Conservation (phyloP, 2,113 vertebrate genomes). For the Vulpes lagopus region DNA sequence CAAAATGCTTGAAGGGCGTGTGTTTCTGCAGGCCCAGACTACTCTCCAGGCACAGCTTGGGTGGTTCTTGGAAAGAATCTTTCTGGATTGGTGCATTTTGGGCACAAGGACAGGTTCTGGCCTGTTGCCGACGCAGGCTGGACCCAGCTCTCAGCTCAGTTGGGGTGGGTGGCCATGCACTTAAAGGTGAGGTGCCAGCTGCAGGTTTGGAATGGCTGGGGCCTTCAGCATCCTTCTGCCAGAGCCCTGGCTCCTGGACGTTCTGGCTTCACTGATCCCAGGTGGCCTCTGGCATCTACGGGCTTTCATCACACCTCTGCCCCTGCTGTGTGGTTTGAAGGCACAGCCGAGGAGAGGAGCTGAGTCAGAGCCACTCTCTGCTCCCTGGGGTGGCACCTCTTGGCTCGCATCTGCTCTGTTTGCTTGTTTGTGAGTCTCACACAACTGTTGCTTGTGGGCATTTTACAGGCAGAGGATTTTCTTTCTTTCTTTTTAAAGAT, state of each 20-base stretch:
- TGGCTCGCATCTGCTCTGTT: background rate
- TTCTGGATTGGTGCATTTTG: background rate
- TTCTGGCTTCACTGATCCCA: background rate
- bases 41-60: background rate
- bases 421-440: background rate
- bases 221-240: background rate
- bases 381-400: background rate
- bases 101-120: background rate
- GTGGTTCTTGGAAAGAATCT: background rate
- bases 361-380: background rate
- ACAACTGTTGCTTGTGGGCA: background rate
- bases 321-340: background rate
- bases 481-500: background rate
- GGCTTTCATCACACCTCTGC: rapidly evolving
- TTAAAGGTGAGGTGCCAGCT: background rate
- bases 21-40: background rate
- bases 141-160: background rate
- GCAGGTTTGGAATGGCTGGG: background rate
- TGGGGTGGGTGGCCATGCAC: background rate
- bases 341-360: background rate
- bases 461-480: background rate
- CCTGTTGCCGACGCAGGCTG: rapidly evolving
- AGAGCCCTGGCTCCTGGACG: background rate
- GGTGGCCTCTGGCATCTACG: background rate
- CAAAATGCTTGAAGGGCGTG: background rate